Percentiles rank a stretch among this genome's conserved stretches.
Conservation (phyloP, 1,140 invertebrate genomes). For the Solenopsis fugax region DNA sequence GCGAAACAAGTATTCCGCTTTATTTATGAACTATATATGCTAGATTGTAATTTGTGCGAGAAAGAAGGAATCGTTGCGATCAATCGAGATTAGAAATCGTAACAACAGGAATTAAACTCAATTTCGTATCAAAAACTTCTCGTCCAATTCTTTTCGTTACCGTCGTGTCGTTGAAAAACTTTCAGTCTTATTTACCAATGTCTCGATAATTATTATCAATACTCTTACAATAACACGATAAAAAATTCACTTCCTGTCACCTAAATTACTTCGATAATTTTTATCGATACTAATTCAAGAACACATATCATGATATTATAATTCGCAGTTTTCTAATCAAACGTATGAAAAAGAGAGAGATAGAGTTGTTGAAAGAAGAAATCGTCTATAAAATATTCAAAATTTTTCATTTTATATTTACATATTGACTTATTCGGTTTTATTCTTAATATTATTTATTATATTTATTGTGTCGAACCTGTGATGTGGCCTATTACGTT, state of each 20-base stretch:
- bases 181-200: background rate
- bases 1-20: background rate
- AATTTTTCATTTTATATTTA: too few relatives aligned
- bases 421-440: too few relatives aligned
- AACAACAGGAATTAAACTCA: constrained; percentile 25
- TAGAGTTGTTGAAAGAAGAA: background rate
- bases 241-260: constrained; percentile 1
- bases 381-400: background rate
- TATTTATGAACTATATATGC: background rate
- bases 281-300: background rate
- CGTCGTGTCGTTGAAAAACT: background rate
- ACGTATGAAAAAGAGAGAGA: too few relatives aligned
- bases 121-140: background rate
- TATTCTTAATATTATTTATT: too few relatives aligned
- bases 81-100: background rate
- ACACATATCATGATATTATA: background rate
- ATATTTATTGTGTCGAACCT: too few relatives aligned
- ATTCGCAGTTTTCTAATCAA: background rate
- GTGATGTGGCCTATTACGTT: too few relatives aligned
- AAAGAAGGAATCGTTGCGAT: background rate
- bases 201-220: constrained; percentile 11
- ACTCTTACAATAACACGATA: constrained; percentile 8
- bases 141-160: background rate
- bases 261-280: background rate
- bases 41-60: background rate